phyloP scores from a whole-genome alignment of 2,797 vertebrate species.

The Falco berigora region DNA sequence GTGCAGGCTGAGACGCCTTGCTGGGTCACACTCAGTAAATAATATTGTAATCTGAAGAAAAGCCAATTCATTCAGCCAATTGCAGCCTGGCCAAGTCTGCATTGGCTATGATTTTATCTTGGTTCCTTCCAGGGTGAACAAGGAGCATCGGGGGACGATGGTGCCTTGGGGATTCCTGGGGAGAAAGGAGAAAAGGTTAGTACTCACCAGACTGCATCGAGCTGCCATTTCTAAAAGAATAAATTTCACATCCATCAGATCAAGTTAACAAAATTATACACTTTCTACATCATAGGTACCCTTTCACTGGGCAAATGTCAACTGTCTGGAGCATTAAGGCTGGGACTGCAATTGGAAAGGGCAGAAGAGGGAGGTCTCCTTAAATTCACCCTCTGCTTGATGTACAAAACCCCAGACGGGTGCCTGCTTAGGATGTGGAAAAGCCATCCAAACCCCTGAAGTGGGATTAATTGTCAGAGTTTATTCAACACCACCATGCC shows the following conservation, averaged over 20 bases:
- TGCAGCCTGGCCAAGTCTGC: neutral
- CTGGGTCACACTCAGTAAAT: neutral
- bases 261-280: neutral
- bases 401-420: neutral
- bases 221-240: neutral
- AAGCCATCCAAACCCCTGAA: neutral
- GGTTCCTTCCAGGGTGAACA: slow-evolving; percentile 75
- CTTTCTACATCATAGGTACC: neutral
- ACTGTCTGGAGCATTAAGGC: neutral
- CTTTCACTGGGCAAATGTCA: slow-evolving; percentile 4
- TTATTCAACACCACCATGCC: neutral
- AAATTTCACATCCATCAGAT: neutral
- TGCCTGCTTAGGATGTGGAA: neutral
- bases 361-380: neutral
- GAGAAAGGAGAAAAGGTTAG: slow-evolving; percentile 83
- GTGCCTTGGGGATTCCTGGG: slow-evolving; percentile 73
- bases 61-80: neutral
- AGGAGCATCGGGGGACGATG: slow-evolving; percentile 74
- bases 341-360: neutral
- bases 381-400: neutral
- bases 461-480: neutral
- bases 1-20: neutral
- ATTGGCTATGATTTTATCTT: neutral
- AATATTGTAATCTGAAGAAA: neutral
- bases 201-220: neutral